These are phyloP conservation scores for Dysmachus trigonus DNA, from an alignment of 2,888 invertebrate species.

Conservation along the genomic window DNA sequence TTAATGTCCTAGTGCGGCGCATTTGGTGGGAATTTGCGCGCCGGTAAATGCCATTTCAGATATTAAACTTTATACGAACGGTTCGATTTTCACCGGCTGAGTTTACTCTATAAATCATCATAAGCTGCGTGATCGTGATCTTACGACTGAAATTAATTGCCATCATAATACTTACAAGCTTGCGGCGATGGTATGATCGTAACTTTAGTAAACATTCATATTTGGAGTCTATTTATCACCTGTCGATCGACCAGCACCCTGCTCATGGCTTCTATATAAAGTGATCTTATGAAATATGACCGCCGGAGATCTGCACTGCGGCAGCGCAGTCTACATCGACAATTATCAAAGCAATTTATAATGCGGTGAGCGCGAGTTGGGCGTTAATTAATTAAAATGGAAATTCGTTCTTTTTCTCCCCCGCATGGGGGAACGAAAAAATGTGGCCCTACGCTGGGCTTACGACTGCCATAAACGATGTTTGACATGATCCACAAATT, in stretches of 20 bases:
- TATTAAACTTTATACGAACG: conserved; percentile 6
- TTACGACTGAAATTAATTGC: conserved; percentile 27
- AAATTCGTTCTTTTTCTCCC: not conserved
- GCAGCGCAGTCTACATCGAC: not conserved
- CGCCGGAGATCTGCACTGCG: not conserved
- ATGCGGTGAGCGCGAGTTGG: not conserved
- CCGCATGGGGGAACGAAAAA: not conserved
- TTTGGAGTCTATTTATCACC: conserved; percentile 29
- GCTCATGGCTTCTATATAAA: not conserved
- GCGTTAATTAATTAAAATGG: conserved; percentile 35
- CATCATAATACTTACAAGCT: conserved; percentile 26
- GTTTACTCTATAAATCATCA: not conserved
- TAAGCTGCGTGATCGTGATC: conserved; percentile 2
- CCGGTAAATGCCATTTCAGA: not conserved
- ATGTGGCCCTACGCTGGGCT: not conserved
- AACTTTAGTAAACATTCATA: conserved; percentile 25
- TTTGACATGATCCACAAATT: conserved; percentile 42
- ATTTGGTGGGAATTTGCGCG: not conserved
- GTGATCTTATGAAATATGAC: conserved; percentile 23
- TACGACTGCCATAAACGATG: conserved; percentile 7
- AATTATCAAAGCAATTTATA: conserved; percentile 25
- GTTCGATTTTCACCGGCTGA: not conserved
- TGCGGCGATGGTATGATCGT: conserved; percentile 8
- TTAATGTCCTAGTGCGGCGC: not conserved
- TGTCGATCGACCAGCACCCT: conserved; percentile 27